A percentile compares a stretch with the other conserved stretches of the same genome.
These are phyloP conservation scores for Diachasmimorpha longicaudata DNA, from an alignment of 1,140 invertebrate genomes.

Conservation along the genomic window DNA sequence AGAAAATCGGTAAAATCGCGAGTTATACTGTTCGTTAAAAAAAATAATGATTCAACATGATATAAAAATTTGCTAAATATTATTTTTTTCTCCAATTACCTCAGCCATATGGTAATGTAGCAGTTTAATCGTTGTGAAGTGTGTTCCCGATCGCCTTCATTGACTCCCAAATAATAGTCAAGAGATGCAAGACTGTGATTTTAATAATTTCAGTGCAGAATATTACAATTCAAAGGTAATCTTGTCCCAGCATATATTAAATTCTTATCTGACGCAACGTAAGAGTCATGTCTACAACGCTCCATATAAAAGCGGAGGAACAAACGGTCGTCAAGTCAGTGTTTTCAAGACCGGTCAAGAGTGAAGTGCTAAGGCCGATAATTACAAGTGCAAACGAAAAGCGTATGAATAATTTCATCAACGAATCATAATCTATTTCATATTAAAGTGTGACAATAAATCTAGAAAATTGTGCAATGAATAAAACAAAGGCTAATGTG, in stretches of 20 bases:
- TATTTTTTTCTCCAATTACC: no score
- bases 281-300: conserved; percentile 27
- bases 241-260: conserved; percentile 37
- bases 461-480: background rate
- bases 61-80: no score
- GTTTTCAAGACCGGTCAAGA: conserved; percentile 2
- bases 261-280: conserved; percentile 55
- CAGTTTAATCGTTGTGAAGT: no score
- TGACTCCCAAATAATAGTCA: no score
- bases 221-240: conserved; percentile 28
- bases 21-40: no score
- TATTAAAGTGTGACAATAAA: background rate
- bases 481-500: background rate
- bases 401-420: no score
- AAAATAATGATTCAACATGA: no score
- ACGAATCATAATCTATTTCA: background rate
- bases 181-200: background rate
- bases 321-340: conserved; percentile 44
- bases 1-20: no score
- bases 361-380: background rate
- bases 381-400: background rate
- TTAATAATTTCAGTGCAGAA: background rate
- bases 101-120: no score
- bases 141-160: no score
- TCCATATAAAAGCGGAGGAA: conserved; percentile 52